Base-by-base conservation (phyloP, 2,113 vertebrate genomes). In the Pelmatolapia mariae region DNA sequence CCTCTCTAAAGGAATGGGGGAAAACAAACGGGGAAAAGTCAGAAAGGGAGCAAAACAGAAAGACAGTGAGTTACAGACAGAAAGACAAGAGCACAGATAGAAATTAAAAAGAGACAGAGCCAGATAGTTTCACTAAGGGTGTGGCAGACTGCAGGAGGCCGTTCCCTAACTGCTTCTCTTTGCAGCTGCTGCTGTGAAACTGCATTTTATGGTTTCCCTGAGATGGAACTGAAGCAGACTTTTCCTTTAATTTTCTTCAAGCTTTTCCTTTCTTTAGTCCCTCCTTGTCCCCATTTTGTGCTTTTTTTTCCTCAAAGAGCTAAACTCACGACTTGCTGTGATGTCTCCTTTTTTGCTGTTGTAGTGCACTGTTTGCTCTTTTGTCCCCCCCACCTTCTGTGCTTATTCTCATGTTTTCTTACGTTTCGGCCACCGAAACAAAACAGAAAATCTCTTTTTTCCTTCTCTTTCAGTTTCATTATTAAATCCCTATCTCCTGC, bases 401-500 rank as follows among this genome's bases (percentile, higher is more conserved):
- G n/a, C 76, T 78, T 38, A 19, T 52, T 88, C 36, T 68, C 5
- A 3, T 84, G 59, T 84, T 40, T 47, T 7, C 1, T 90, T 86
- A 85, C 10, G 5, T 80, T 54, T 50, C 10, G 8, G 53, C 52
- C 82, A 85, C 61, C 5, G 19, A 68, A 68, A 68, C 33, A 68
- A 66, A 68, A 68, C 33, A 68, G 61, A 68, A 38, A 68, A 13
- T 33, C 7, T 33, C 15, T 56, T 84, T 36, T 78, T 59, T 73
- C 10, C 63, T 81, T 63, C 10, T 16, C 10, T 47, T 83, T 33
- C 33, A 71, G 53, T 80, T 86, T 80, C 82, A 89, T 79, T 71
- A 91, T 93, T 93, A 92, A 80, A 86, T 86, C 87, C 40, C 82
- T 76, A 71, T 81, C 85, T 87, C 56, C n/a, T 56, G 54, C 79